Base-by-base conservation (phyloP, 2,113 vertebrate species). In the Herpailurus yagouaroundi region DNA sequence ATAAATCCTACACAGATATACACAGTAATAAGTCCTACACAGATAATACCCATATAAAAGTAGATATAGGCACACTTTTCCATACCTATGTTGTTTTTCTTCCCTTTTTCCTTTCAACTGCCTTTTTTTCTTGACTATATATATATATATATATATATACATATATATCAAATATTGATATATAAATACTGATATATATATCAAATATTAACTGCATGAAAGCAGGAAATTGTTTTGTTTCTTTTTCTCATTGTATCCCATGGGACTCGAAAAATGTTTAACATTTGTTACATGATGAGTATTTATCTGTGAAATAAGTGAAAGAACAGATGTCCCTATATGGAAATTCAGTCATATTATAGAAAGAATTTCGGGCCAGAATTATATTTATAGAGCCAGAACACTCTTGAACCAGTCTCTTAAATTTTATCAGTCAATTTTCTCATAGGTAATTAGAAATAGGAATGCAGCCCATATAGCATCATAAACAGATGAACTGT, bases 61-160 rank as follows among this genome's bases (percentile, higher is more conserved):
- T 41, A 52, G 21, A 1, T 3, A 79, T 3, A 36, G n/a, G 2
- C 14, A n/a, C 9, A 36, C 0, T 45, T 9, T 9, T 15, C 7
- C 29, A 33, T 6, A 57, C 3, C 1, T 80, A 27, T 55, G 12
- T 52, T 66, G 2, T 14, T 66, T 14, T 69, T 50, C 1, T 86
- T 52, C 4, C 4, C 9, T 85, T 55, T 45, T 21, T n/a, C 18
- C 9, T 5, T 76, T 41, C 4, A 36, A 21, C 2, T 74, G 31
- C 8, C 50, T 25, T 64, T n/a, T 36, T 31, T 2, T 3, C 31
- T 8, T 19, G 19, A 16, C 48, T 45, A 48, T 79, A 69, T 14
- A 64, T 52, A 81, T 50, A 50, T 15, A 57, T 36, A 13, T 52
- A 81, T 81, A 57, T 57, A 45, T 7, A 29, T 8, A 45, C 45